Percentiles rank a stretch among this genome's conserved stretches.
Conservation (phyloP, 2,888 invertebrate species). For the Epirrhoe tristata region DNA sequence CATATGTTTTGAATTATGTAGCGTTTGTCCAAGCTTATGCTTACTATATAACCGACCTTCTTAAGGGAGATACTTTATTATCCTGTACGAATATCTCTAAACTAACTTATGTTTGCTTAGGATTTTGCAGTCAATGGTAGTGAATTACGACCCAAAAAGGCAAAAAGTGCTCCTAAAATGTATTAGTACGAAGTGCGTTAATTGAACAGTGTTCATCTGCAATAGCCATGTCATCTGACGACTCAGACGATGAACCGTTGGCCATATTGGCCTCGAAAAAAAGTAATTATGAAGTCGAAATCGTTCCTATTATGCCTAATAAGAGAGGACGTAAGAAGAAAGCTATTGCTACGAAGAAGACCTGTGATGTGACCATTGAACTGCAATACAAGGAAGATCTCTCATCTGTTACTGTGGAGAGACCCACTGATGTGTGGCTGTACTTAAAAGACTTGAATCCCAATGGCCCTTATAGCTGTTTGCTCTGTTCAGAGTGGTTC, state of each 20-base stretch:
- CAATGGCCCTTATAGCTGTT: conserved; percentile 77
- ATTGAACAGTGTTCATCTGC: background rate
- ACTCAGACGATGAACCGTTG: conserved; percentile 80
- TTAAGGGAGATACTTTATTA: too few relatives aligned
- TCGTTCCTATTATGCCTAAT: conserved; percentile 34
- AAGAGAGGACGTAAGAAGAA: conserved; percentile 54
- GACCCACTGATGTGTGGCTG: conserved; percentile 79
- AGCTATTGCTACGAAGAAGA: conserved; percentile 39
- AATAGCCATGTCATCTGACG: conserved; percentile 58
- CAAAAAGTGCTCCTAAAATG: background rate
- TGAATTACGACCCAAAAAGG: background rate
- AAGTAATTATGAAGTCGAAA: conserved; percentile 38
- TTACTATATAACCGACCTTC: too few relatives aligned
- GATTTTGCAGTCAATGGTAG: background rate
- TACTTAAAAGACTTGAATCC: conserved; percentile 79
- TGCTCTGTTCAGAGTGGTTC: conserved; percentile 80
- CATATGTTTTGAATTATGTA: too few relatives aligned
- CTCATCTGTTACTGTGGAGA: conserved; percentile 56
- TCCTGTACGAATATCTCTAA: too few relatives aligned
- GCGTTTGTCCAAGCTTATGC: too few relatives aligned
- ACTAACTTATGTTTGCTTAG: background rate
- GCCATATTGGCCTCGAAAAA: conserved; percentile 70
- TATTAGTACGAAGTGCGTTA: background rate
- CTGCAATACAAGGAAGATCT: conserved; percentile 39
- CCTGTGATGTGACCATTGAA: conserved; percentile 51